Percentiles rank a stretch among this genome's conserved stretches.
Evolutionary conservation across 2,113 vertebrate species (phyloP).

Genomic region (Anthoscopus minutus): DNA sequence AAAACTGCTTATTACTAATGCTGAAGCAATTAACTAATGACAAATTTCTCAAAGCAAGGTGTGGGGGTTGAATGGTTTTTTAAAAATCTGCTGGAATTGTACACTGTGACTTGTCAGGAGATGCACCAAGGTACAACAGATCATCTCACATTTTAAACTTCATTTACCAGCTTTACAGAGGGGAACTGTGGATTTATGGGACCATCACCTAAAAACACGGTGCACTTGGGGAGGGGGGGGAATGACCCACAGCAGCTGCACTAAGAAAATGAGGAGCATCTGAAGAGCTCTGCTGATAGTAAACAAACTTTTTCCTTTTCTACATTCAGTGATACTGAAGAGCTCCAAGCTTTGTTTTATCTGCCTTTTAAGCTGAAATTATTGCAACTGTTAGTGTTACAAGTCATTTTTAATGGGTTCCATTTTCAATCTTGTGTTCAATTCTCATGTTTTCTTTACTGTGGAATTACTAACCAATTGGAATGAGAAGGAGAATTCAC

Average conservation of each 20-base stretch:
- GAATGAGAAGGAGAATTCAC: not conserved
- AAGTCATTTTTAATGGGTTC: not conserved
- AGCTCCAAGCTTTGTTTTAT: not conserved
- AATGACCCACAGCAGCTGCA: not conserved
- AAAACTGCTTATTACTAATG: not conserved
- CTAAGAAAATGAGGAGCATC: not conserved
- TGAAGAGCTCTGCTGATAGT: not conserved
- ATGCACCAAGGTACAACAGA: not conserved
- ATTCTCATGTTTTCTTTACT: slow-evolving; percentile 25
- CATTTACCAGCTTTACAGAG: not conserved
- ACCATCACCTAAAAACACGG: not conserved
- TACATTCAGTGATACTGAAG: not conserved
- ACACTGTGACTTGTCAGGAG: not conserved
- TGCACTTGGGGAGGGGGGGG: not conserved
- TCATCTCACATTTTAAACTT: not conserved
- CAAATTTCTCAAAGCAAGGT: not conserved
- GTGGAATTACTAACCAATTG: slow-evolving; percentile 1
- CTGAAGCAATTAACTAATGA: not conserved
- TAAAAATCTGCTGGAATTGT: not conserved
- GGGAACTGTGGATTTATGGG: not conserved
- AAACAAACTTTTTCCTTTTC: not conserved
- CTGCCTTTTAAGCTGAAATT: not conserved
- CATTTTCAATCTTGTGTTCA: not conserved
- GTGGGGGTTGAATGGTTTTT: fast-evolving
- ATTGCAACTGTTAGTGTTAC: not conserved